Evolutionary conservation across 2,888 invertebrate genomes (phyloP).

Genomic region (Tortrix viridana): DNA sequence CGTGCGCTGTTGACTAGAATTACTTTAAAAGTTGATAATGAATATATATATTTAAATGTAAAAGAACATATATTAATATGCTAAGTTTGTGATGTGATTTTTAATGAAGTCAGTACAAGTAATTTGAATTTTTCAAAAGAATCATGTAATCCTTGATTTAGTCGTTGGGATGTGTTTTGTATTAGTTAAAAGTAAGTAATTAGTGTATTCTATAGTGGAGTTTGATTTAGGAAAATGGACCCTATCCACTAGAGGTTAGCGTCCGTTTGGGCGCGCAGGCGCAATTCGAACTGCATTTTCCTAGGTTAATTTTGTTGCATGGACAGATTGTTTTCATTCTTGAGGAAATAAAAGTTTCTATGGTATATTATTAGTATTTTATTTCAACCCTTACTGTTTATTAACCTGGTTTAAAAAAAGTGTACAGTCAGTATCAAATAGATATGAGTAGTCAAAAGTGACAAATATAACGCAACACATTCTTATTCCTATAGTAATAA

Average conservation of each 20-base stretch:
- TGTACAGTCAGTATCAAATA: too few relatives aligned
- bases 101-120: conserved; percentile 70
- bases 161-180: conserved; percentile 63
- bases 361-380: conserved; percentile 45
- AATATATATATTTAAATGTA: conserved; percentile 43
- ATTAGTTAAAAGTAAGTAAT: conserved; percentile 43
- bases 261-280: conserved; percentile 29
- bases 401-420: too few relatives aligned
- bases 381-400: conserved; percentile 38
- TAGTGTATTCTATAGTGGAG: conserved; percentile 29
- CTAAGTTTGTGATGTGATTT: conserved; percentile 69
- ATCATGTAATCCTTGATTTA: conserved; percentile 67
- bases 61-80: conserved; percentile 47
- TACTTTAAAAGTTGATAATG: conserved; percentile 34
- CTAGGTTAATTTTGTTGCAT: conserved; percentile 60
- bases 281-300: conserved; percentile 53
- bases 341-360: conserved; percentile 59
- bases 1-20: conserved; percentile 19
- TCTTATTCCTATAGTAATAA: too few relatives aligned
- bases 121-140: conserved; percentile 66
- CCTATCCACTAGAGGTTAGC: conserved; percentile 36
- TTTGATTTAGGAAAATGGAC: conserved; percentile 23
- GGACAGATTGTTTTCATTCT: conserved; percentile 56
- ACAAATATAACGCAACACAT: too few relatives aligned
- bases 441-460: too few relatives aligned